A percentile compares a stretch with the other conserved stretches of the same genome.
phyloP scores from a whole-genome alignment of 1,140 invertebrate species.

The Trichogramma pretiosum region DNA sequence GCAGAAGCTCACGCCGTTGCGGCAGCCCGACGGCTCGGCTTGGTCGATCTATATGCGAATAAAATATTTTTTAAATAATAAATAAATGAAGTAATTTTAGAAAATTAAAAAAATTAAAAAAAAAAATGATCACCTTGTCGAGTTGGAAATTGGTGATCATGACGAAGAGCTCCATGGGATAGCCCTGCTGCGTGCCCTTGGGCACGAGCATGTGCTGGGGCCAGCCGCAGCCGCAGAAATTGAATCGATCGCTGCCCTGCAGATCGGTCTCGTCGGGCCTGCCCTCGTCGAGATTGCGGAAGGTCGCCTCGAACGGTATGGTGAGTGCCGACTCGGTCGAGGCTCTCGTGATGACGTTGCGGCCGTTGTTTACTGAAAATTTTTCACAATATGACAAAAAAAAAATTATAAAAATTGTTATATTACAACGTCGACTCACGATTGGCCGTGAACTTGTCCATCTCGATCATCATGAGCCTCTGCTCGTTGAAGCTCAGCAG shows the following conservation, averaged over 20 bases:
- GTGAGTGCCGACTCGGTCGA: slow-evolving; percentile 55
- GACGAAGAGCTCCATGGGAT: slow-evolving; percentile 63
- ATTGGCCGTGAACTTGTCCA: slow-evolving; percentile 52
- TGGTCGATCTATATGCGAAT: slow-evolving; percentile 11
- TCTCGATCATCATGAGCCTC: slow-evolving; percentile 62
- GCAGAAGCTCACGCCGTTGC: slow-evolving; percentile 64
- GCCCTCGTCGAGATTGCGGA: slow-evolving; percentile 47
- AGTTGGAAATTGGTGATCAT: slow-evolving; percentile 72
- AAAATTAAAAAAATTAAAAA: too few species aligned
- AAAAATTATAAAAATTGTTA: too few species aligned
- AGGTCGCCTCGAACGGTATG: slow-evolving; percentile 56
- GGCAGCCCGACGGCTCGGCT: slow-evolving; percentile 40
- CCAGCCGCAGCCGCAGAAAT: slow-evolving; percentile 69
- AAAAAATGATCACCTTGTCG: slow-evolving; percentile 54
- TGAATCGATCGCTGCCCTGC: neutral
- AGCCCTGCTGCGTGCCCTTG: slow-evolving; percentile 61
- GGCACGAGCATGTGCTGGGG: slow-evolving; percentile 77
- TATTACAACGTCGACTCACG: too few species aligned
- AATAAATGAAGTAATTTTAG: too few species aligned
- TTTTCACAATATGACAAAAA: too few species aligned
- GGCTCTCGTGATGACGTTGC: slow-evolving; percentile 47
- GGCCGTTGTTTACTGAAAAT: slow-evolving; percentile 45
- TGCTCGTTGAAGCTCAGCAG: slow-evolving; percentile 57
- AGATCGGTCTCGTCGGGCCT: slow-evolving; percentile 29
- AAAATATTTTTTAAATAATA: too few species aligned